phyloP scores from a whole-genome alignment of 2,888 invertebrate species.

The Hipparchia sbordonii region DNA sequence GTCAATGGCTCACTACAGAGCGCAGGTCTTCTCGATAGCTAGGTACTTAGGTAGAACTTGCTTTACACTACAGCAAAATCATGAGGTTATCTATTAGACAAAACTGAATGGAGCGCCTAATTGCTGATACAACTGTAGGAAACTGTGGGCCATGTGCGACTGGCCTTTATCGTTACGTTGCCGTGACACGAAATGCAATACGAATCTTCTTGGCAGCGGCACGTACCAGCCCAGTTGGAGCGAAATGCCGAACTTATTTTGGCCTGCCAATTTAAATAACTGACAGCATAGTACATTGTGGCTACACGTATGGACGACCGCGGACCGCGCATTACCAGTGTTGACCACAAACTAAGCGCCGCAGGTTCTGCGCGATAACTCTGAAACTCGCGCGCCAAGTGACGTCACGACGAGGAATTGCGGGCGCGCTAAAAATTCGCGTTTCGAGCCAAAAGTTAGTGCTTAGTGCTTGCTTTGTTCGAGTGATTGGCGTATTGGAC shows the following conservation, averaged over 20 bases:
- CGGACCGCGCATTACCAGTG: constrained; percentile 22
- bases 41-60: no score
- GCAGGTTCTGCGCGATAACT: constrained; percentile 19
- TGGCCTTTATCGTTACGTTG: constrained; percentile 9
- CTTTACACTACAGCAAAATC: no score
- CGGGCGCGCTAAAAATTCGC: constrained; percentile 40
- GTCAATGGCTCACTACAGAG: no score
- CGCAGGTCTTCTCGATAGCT: no score
- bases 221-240: constrained; percentile 73
- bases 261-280: constrained; percentile 79
- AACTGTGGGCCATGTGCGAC: background rate
- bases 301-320: constrained; percentile 27
- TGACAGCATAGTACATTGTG: constrained; percentile 49
- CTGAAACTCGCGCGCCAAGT: constrained; percentile 52
- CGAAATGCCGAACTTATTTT: constrained; percentile 83
- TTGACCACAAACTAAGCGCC: constrained; percentile 35
- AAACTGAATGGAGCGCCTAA: no score
- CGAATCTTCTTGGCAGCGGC: constrained; percentile 76
- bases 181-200: constrained; percentile 72
- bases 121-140: no score
- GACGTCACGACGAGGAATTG: constrained; percentile 50
- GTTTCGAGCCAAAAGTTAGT: constrained; percentile 42
- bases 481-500: constrained; percentile 46
- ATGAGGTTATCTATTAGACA: no score
- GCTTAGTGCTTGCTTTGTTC: constrained; percentile 44